A percentile compares a stretch with the other conserved stretches of the same genome.
These are phyloP conservation scores for Syngnathus acus DNA, from an alignment of 2,797 vertebrate species.

Conservation along the genomic window DNA sequence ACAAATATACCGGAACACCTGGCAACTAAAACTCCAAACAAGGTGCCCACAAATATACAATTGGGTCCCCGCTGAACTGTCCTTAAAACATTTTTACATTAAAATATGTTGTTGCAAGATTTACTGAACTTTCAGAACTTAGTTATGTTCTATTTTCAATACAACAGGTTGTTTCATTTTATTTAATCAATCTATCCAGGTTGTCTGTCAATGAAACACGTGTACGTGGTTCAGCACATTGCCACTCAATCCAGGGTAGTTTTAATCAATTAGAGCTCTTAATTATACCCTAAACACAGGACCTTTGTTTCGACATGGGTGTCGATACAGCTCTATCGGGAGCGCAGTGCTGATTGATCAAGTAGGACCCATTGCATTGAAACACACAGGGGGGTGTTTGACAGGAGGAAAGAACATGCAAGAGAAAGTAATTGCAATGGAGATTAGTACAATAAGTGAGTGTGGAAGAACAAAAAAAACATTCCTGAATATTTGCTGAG, in stretches of 20 bases:
- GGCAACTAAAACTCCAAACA: not conserved
- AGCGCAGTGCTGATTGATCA: constrained; percentile 44
- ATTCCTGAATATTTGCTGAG: not conserved
- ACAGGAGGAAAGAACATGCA: constrained; percentile 24
- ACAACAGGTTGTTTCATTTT: not conserved
- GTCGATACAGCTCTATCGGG: constrained; percentile 23
- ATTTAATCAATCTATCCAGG: not conserved
- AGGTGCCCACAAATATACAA: not conserved
- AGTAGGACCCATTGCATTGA: constrained; percentile 30
- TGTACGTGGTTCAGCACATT: not conserved
- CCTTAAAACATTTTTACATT: not conserved
- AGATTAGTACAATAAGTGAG: constrained; percentile 25
- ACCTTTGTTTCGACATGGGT: constrained; percentile 39
- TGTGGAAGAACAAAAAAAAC: constrained; percentile 14
- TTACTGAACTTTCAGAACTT: not conserved
- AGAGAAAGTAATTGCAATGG: constrained; percentile 16
- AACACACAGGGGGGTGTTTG: constrained; percentile 31
- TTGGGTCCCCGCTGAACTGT: not conserved
- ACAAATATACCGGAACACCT: not conserved
- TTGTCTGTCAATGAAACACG: not conserved
- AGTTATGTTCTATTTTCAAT: not conserved
- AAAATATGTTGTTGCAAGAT: not conserved
- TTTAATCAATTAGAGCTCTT: constrained; percentile 33
- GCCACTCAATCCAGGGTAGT: constrained; percentile 4
- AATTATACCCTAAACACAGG: constrained; percentile 35